Evolutionary conservation across 2,888 invertebrate genomes (phyloP).

Genomic region (Pollenia labialis): DNA sequence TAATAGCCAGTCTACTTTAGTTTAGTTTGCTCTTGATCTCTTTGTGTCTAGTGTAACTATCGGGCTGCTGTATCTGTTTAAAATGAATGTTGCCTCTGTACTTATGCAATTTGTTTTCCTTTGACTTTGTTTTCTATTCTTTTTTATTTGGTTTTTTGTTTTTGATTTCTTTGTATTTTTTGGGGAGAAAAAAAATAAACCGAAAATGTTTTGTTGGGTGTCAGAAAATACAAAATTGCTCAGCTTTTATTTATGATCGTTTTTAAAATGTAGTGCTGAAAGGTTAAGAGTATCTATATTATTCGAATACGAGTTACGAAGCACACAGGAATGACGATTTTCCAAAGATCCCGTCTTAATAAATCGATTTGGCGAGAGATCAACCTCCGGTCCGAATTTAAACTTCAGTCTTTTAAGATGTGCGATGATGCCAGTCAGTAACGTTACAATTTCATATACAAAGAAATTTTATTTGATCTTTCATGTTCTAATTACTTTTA

Average conservation of each 20-base stretch:
- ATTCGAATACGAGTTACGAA: constrained; percentile 20
- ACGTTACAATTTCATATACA: not conserved
- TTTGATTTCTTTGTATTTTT: not conserved
- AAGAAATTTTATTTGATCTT: not conserved
- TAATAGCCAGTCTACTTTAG: constrained; percentile 57
- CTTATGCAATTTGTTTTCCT: constrained; percentile 57
- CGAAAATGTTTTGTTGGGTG: constrained; percentile 50
- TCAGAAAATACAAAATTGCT: constrained; percentile 44
- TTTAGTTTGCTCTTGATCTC: constrained; percentile 73
- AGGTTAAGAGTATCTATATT: constrained; percentile 9
- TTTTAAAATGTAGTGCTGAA: constrained; percentile 50
- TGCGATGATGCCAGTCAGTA: no score
- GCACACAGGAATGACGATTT: not conserved
- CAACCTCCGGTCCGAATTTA: no score
- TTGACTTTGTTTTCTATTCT: constrained; percentile 11
- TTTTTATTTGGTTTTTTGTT: constrained; percentile 22
- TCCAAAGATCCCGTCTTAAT: no score
- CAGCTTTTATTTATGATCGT: constrained; percentile 42
- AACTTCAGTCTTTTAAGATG: no score
- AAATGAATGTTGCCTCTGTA: constrained; percentile 27
- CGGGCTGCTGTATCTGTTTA: constrained; percentile 26
- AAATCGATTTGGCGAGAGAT: no score
- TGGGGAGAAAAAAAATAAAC: constrained; percentile 37
- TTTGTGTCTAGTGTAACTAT: constrained; percentile 52
- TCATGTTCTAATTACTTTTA: constrained; percentile 3